Evolutionary conservation across 2,797 vertebrate species (phyloP), one percentile per base, ranked within the genome.

Genomic region (Apodemus agrarius): DNA sequence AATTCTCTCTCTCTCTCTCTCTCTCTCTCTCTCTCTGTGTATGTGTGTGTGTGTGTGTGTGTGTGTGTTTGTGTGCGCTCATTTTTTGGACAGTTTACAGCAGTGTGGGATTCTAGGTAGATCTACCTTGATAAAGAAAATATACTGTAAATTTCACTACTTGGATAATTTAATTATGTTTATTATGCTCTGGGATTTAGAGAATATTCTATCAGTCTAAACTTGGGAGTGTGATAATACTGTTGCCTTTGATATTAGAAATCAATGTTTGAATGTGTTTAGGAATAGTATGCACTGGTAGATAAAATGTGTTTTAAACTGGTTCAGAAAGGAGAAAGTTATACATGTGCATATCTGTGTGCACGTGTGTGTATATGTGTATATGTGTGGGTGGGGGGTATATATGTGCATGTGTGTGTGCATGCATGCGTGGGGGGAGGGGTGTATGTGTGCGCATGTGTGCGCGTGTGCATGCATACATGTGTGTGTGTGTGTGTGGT

Each of bases 291-390:
- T 29, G 37, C 57, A 24, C 24, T 52, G 65, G 43, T 88, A 91
- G 52, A 46, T 83, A 46, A 69, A 87, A 54, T 26, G 61, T 69
- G 34, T n/a, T 83, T 93, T 79, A 72, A 93, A 16, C 34, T 59
- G 79, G 9, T 61, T 83, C 63, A 79, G 54, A 22, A 83, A 72
- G 86, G 61, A 59, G 29, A 76, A 37, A 87, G 49, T 19, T 3
- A 7, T 61, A 24, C 1, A 9, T 43, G 19, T 26, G 16, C 14
- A 11, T 0, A 0, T 11, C 4, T 9, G 0, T 0, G 1, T 52
- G 46, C 37, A 13, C 14, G 12, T 4, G n/a, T 8, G 43, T 85
- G 11, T 54, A 19, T 52, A 43, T 24, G 29, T 11, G 1, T 16
- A 43, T n/a, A n/a, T n/a, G n/a, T n/a, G n/a, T n/a, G n/a, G n/a